Percentiles rank a stretch among this genome's conserved stretches.
Evolutionary conservation across 2,113 vertebrate genomes (phyloP).

Genomic region (Neotoma lepida): DNA sequence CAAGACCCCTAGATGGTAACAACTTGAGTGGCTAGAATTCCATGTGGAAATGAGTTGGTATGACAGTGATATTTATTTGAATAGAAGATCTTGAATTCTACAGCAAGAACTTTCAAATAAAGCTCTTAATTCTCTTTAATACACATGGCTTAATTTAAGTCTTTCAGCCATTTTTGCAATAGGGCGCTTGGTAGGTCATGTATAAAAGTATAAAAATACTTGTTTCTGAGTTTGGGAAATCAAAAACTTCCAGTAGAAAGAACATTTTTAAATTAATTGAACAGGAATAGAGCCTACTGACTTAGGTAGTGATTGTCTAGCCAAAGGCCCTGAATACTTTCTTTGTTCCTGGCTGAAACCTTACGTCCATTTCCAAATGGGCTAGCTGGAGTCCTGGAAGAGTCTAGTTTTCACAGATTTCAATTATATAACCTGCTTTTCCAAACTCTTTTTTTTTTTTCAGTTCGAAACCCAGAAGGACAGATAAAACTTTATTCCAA

Average conservation of each 20-base stretch:
- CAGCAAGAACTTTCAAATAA: not conserved
- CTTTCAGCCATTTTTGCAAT: slow-evolving; percentile 13
- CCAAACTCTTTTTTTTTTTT: slow-evolving; percentile 64
- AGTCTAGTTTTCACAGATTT: slow-evolving; percentile 38
- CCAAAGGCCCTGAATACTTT: slow-evolving; percentile 15
- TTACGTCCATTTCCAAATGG: slow-evolving; percentile 27
- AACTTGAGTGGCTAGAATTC: not conserved
- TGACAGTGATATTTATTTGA: not conserved
- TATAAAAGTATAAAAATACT: not conserved
- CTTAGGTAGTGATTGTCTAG: slow-evolving; percentile 38
- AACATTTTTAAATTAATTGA: slow-evolving; percentile 60
- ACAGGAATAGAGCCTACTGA: slow-evolving; percentile 8
- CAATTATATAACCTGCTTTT: slow-evolving; percentile 13
- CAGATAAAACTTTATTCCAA: slow-evolving; percentile 85
- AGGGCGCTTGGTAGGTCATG: not conserved
- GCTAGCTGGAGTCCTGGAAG: not conserved
- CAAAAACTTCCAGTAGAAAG: slow-evolving; percentile 2
- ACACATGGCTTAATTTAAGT: slow-evolving; percentile 30
- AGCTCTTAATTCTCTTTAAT: slow-evolving; percentile 12
- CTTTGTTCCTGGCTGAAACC: not conserved
- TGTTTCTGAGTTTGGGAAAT: slow-evolving; percentile 54
- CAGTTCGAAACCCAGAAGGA: slow-evolving; percentile 82
- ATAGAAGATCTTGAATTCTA: slow-evolving; percentile 48
- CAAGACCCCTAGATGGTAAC: not conserved
- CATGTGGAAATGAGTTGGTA: not conserved